Conservation (phyloP, 1,140 invertebrate species). For the Anastrepha obliqua region DNA sequence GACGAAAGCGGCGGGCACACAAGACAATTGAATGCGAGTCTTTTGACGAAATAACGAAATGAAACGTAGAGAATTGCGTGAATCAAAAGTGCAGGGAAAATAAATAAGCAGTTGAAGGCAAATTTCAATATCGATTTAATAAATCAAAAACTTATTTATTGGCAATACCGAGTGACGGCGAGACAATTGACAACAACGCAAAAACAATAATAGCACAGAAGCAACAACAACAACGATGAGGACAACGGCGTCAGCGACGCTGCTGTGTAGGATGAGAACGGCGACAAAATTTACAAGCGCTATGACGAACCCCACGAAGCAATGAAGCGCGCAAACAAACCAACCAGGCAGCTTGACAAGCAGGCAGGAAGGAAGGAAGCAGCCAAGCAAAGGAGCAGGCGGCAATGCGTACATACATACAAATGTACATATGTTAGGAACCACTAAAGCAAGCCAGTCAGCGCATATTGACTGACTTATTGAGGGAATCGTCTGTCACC, state of each 20-base stretch:
- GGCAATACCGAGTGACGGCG: conserved; percentile 19
- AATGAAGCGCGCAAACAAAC: conserved; percentile 8
- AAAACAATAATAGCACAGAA: conserved; percentile 1
- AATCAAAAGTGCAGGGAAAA: neutral
- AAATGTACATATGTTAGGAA: neutral
- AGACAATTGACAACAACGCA: conserved; percentile 31
- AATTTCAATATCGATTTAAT: conserved; percentile 50
- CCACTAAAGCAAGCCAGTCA: conserved; percentile 2
- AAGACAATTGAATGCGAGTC: neutral
- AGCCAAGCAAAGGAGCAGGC: conserved; percentile 6
- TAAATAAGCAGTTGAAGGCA: conserved; percentile 42
- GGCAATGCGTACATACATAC: neutral
- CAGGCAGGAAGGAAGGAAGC: conserved; percentile 16
- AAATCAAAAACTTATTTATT: conserved; percentile 51
- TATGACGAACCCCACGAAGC: conserved; percentile 45
- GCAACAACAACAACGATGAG: neutral
- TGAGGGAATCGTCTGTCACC: conserved; percentile 47
- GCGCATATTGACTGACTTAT: conserved; percentile 51
- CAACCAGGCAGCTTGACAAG: neutral
- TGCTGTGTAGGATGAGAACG: neutral
- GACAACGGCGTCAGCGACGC: neutral
- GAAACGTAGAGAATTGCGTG: neutral
- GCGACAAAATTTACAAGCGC: conserved; percentile 45
- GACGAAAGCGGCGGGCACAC: neutral
- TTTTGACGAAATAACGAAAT: neutral